A percentile compares a stretch with the other conserved stretches of the same genome.
Evolutionary conservation across 2,797 vertebrate genomes (phyloP).

Genomic region (Sarcoramphus papa): DNA sequence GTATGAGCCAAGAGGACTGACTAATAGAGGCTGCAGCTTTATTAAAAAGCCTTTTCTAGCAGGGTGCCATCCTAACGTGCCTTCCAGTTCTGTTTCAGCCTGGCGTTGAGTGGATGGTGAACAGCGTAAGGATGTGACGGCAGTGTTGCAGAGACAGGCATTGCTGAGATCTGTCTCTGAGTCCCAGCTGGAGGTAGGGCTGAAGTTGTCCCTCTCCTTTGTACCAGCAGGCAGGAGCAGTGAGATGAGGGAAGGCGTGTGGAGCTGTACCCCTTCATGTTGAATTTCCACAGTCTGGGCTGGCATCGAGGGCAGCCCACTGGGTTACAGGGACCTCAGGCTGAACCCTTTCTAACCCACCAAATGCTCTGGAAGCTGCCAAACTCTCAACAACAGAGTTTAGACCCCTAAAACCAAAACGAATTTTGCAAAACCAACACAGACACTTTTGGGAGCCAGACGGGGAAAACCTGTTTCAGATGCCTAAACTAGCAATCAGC

Average conservation of each 20-base stretch:
- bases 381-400: neutral
- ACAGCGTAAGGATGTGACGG: neutral
- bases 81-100: neutral
- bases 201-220: neutral
- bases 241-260: neutral
- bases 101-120: neutral
- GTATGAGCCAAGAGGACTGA: neutral
- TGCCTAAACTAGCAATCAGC: neutral
- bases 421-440: neutral
- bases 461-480: neutral
- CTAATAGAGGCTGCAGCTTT: neutral
- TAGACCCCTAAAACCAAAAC: neutral
- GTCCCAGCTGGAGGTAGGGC: neutral
- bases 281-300: neutral
- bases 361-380: neutral
- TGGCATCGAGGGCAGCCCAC: neutral
- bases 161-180: neutral
- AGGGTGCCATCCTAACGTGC: neutral
- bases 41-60: neutral
- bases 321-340: neutral
- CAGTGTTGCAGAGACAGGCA: rapidly evolving
- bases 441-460: neutral
- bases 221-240: neutral
- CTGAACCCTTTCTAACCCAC: neutral
- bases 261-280: neutral